Conservation (phyloP, 2,888 invertebrate genomes). For the Cryptocephalus moraei region DNA sequence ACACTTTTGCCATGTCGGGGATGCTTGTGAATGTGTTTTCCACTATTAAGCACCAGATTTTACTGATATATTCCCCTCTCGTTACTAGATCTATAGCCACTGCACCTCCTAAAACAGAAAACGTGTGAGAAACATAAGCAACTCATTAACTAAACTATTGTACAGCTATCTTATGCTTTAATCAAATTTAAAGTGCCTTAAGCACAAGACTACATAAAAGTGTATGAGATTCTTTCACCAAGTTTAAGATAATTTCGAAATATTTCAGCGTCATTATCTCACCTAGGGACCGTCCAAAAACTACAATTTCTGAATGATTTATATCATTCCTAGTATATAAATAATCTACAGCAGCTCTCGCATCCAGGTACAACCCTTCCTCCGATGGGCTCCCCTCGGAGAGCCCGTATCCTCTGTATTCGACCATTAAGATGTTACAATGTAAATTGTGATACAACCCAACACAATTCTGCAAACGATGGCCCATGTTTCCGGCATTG, state of each 20-base stretch:
- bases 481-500: slow-evolving; percentile 95
- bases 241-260: background rate
- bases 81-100: slow-evolving; percentile 82
- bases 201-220: too few relatives aligned
- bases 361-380: slow-evolving; percentile 78
- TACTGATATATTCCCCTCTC: slow-evolving; percentile 62
- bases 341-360: slow-evolving; percentile 78
- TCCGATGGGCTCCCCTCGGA: slow-evolving; percentile 85
- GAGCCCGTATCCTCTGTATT: slow-evolving; percentile 89
- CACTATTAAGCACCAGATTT: slow-evolving; percentile 77
- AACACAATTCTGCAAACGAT: slow-evolving; percentile 65
- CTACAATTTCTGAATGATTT: slow-evolving; percentile 71
- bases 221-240: too few relatives aligned
- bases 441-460: slow-evolving; percentile 72
- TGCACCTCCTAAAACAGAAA: slow-evolving; percentile 61
- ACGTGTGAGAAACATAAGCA: background rate
- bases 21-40: slow-evolving; percentile 95
- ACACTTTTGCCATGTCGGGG: slow-evolving; percentile 80
- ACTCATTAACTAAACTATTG: too few relatives aligned
- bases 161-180: background rate
- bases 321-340: slow-evolving; percentile 71
- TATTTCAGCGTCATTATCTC: too few relatives aligned
- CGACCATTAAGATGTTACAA: slow-evolving; percentile 85
- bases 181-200: background rate
- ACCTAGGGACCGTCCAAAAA: slow-evolving; percentile 85